phyloP scores from a whole-genome alignment of 2,797 vertebrate species.

The Cossypha dichroa region DNA sequence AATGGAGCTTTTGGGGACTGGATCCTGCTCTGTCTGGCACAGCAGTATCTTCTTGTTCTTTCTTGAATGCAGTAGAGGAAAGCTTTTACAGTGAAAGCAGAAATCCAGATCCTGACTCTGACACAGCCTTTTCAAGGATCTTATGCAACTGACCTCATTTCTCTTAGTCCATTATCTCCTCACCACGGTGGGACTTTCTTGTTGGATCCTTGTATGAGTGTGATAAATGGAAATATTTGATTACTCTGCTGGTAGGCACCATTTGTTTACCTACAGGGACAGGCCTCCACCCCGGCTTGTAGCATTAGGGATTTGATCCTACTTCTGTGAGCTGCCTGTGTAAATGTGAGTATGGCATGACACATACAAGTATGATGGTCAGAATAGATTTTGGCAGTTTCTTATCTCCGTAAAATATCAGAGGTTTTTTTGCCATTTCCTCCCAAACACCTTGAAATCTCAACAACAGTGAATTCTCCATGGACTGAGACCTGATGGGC shows the following conservation, averaged over 20 bases:
- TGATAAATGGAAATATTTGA: neutral
- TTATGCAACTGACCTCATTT: neutral
- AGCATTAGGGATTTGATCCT: neutral
- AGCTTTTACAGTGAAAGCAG: neutral
- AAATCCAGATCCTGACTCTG: neutral
- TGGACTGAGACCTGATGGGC: neutral
- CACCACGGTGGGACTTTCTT: neutral
- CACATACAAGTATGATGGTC: neutral
- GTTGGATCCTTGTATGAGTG: neutral
- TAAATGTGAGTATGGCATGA: neutral
- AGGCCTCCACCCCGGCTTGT: neutral
- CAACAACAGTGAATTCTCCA: fast-evolving
- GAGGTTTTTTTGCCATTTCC: neutral
- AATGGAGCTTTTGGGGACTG: neutral
- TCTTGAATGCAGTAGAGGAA: neutral
- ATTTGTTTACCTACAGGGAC: neutral
- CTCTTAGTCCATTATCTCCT: neutral
- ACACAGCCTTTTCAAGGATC: neutral
- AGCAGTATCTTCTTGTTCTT: neutral
- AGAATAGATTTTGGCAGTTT: neutral
- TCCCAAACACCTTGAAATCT: neutral
- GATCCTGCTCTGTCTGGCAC: neutral
- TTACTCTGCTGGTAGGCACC: neutral
- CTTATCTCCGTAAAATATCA: neutral
- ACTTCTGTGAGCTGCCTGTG: neutral